These are phyloP conservation scores for Sabatieria punctata DNA, from an alignment of 2,888 invertebrate species.

Conservation along the genomic window DNA sequence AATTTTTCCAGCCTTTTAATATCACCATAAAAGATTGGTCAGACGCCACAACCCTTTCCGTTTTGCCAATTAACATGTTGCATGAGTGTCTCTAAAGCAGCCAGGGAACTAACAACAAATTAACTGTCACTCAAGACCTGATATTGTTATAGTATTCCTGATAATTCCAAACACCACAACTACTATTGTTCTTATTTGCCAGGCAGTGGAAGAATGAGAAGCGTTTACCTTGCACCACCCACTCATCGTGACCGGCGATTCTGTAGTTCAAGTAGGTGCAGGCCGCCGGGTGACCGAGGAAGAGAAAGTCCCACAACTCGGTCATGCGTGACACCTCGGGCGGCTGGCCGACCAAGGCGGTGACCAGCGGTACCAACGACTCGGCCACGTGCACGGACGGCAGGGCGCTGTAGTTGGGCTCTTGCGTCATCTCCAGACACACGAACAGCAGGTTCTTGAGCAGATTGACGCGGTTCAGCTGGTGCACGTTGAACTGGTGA, in stretches of 20 bases:
- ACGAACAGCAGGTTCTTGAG: not conserved
- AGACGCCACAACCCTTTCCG: not conserved
- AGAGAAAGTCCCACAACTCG: slow-evolving; percentile 16
- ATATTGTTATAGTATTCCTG: too few relatives aligned
- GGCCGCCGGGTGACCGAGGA: slow-evolving; percentile 21
- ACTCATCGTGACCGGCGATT: slow-evolving; percentile 15
- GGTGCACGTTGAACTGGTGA: not conserved
- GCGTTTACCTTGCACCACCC: too few relatives aligned
- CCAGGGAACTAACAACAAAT: too few relatives aligned
- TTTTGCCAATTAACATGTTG: too few relatives aligned
- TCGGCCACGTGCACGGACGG: not conserved
- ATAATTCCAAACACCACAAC: too few relatives aligned
- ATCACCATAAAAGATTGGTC: too few relatives aligned
- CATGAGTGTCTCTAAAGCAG: too few relatives aligned
- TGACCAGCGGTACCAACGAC: not conserved
- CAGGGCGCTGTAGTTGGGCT: not conserved
- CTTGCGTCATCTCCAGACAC: not conserved
- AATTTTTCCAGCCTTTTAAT: too few relatives aligned
- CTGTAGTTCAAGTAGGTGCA: slow-evolving; percentile 18
- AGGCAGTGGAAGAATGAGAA: too few relatives aligned
- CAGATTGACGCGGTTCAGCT: not conserved
- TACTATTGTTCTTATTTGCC: too few relatives aligned
- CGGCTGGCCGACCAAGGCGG: not conserved
- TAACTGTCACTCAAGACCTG: too few relatives aligned
- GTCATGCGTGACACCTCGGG: not conserved